A percentile compares a stretch with the other conserved stretches of the same genome.
Evolutionary conservation across 2,113 vertebrate genomes (phyloP).

Genomic region (Harpagus bidentatus): DNA sequence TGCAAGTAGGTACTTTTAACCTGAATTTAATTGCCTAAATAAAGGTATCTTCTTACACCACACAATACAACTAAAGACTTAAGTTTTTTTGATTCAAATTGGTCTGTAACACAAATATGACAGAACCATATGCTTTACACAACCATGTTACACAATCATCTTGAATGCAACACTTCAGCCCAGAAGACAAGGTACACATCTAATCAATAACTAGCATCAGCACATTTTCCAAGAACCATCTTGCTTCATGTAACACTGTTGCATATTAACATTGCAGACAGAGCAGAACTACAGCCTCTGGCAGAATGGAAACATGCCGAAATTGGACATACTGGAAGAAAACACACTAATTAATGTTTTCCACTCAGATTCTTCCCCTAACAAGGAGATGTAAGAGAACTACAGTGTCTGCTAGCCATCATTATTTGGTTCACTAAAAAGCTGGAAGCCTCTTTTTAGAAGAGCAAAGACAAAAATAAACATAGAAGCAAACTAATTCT

Average conservation of each 20-base stretch:
- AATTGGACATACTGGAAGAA: background rate
- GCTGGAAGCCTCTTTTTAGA: background rate
- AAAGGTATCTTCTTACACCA: background rate
- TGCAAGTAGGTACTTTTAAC: background rate
- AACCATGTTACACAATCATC: background rate
- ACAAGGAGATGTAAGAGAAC: background rate
- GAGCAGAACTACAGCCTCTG: background rate
- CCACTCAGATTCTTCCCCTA: background rate
- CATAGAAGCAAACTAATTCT: background rate
- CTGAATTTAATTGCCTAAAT: background rate
- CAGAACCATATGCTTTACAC: background rate
- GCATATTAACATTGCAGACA: background rate
- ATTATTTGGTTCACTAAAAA: background rate
- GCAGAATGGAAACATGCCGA: background rate
- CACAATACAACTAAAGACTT: background rate
- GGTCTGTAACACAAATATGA: background rate
- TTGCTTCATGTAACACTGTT: background rate
- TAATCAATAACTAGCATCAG: conserved; percentile 41
- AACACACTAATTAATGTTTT: background rate
- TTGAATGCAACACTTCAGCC: background rate
- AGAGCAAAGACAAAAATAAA: background rate
- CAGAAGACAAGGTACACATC: conserved; percentile 3
- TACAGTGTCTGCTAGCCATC: background rate
- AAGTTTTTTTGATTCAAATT: background rate
- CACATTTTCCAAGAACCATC: background rate